These are phyloP conservation scores for Tretioscincus oriximinensis DNA, from an alignment of 2,113 vertebrate genomes.

Conservation along the genomic window DNA sequence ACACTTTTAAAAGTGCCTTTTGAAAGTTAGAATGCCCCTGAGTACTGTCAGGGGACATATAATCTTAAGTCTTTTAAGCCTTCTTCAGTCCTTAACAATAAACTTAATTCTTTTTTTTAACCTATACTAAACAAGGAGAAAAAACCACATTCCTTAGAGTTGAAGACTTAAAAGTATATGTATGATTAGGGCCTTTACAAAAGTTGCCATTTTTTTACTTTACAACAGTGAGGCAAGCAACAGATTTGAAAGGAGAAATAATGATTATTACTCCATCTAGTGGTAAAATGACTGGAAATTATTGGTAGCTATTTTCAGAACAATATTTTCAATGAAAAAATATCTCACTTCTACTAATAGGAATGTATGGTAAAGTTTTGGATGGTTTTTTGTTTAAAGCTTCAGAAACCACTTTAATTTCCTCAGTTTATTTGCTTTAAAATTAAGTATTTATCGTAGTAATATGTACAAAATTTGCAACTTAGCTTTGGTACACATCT, in stretches of 20 bases:
- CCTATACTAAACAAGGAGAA: no score
- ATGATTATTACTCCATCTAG: constrained; percentile 53
- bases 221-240: not conserved
- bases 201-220: constrained; percentile 9
- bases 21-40: no score
- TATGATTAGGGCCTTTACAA: not conserved
- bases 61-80: not conserved
- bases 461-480: not conserved
- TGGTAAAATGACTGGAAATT: not conserved
- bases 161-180: no score
- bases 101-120: no score
- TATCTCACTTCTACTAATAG: not conserved
- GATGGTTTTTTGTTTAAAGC: not conserved
- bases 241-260: no score
- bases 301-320: no score
- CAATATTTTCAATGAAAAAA: not conserved
- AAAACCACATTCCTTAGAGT: no score
- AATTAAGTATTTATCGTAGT: not conserved
- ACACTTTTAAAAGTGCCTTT: no score
- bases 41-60: no score
- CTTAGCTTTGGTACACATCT: not conserved
- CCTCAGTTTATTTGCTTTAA: not conserved
- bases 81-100: no score
- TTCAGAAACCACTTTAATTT: not conserved
- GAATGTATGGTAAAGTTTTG: not conserved